These are phyloP conservation scores for Aphidoletes aphidimyza DNA, from an alignment of 2,888 invertebrate genomes.

Conservation along the genomic window DNA sequence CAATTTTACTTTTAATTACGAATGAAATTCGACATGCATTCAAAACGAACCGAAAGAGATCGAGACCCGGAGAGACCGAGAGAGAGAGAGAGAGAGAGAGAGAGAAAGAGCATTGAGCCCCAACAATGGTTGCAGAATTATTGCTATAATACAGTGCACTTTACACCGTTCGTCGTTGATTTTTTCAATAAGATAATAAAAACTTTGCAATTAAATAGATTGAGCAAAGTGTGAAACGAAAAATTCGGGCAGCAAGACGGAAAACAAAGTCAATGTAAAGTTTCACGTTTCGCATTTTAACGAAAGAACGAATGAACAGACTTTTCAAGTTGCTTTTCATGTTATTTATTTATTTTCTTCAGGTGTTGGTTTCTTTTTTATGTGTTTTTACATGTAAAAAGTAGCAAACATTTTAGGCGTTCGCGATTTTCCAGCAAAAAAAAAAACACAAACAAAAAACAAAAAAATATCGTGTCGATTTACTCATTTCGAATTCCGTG, in stretches of 20 bases:
- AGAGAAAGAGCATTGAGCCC: too few species aligned
- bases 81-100: too few species aligned
- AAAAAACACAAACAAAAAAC: neutral
- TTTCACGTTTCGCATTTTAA: neutral
- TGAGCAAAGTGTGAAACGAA: neutral
- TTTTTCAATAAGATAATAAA: conserved; percentile 34
- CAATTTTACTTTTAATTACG: conserved; percentile 43
- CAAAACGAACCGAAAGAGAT: neutral
- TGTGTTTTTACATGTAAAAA: neutral
- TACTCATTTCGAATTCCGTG: conserved; percentile 8
- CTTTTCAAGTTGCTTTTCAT: neutral
- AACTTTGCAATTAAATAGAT: conserved; percentile 2
- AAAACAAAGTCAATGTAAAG: neutral
- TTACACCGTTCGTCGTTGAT: too few species aligned
- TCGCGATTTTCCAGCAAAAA: neutral
- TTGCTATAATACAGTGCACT: too few species aligned
- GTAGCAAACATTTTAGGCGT: too few species aligned
- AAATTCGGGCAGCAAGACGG: neutral
- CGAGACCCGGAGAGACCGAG: too few species aligned
- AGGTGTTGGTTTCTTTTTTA: neutral
- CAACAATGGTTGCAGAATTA: too few species aligned
- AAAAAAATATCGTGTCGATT: neutral
- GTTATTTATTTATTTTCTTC: neutral
- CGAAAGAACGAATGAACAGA: neutral
- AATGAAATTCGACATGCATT: conserved; percentile 7